These are phyloP conservation scores for Pachycephus smyrnensis DNA, from an alignment of 2,888 invertebrate species.

Conservation along the genomic window DNA sequence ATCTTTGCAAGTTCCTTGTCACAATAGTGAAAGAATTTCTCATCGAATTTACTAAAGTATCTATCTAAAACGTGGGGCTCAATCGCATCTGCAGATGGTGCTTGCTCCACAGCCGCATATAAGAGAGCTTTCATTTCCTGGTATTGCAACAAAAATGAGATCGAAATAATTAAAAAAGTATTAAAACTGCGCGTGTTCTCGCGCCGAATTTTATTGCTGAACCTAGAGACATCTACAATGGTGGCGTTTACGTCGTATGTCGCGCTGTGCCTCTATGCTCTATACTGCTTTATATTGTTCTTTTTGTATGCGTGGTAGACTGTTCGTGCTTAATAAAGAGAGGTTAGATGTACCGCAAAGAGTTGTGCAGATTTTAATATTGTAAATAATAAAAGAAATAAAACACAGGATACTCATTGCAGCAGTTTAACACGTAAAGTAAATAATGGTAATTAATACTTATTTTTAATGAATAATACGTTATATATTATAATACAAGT, in stretches of 20 bases:
- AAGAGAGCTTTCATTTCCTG: constrained; percentile 88
- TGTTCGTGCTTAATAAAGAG: background rate
- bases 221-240: background rate
- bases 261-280: background rate
- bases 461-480: constrained; percentile 3
- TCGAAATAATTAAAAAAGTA: background rate
- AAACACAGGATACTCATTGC: background rate
- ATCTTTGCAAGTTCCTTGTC: constrained; percentile 89
- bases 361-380: background rate
- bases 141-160: background rate
- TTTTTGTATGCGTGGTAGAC: background rate
- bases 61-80: constrained; percentile 78
- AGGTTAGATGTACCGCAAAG: background rate
- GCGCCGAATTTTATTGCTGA: background rate
- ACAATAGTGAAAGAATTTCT: constrained; percentile 86
- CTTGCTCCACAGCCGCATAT: constrained; percentile 82
- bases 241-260: background rate
- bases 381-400: background rate
- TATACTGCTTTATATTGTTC: background rate
- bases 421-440: background rate
- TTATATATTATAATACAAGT: background rate
- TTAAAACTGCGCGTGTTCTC: background rate
- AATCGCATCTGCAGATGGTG: constrained; percentile 80
- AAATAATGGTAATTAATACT: background rate
- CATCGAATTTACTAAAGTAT: constrained; percentile 84